Evolutionary conservation across 1,140 invertebrate genomes (phyloP), one percentile per base, ranked within the genome.

Genomic region (Lasaia peninsularis): DNA sequence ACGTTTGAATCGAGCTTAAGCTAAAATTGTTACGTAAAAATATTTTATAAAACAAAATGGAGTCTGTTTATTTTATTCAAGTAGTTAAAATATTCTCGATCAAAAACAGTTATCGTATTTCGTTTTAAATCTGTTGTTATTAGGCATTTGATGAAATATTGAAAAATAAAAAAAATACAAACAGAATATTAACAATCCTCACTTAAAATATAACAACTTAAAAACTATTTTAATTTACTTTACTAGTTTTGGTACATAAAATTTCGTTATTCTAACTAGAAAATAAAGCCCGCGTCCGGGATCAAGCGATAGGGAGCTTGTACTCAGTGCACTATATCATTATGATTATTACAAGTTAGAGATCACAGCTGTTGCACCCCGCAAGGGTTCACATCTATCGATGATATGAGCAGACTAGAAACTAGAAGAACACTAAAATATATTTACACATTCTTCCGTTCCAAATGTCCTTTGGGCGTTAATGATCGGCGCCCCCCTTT

Each of bases 401-500:
- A 78, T 85, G 81, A 86, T 88, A 86, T 86, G 80, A 84, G 76
- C 79, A 80, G 79, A 86, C 80, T 73, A 73, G 80, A 78, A 79
- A 80, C 71, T 66, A 63, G 73, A 73, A 75, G 75, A 75, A 65
- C 74, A 75, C 73, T 84, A 87, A 37, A 7, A 40, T 81, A 88
- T 88, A 88, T 87, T 52, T 88, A 86, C 80, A 88, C 78, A 55
- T 49, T 72, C 75, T 75, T 68, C 75, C 64, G 75, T 78, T 85
- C 68, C 75, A 62, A 80, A 72, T 75, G 80, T 86, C 74, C 76
- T 76, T 80, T 83, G 85, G 80, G 82, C 81, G 78, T 89, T 88
- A 90, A 71, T 81, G 84, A 61, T 88, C 88, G 82, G 87, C 87
- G 86, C 87, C 83, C 87, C 83, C 87, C 75, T 90, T 88, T 64